These are phyloP conservation scores for Rhabdomys pumilio DNA, from an alignment of 2,797 vertebrate genomes.

Conservation along the genomic window DNA sequence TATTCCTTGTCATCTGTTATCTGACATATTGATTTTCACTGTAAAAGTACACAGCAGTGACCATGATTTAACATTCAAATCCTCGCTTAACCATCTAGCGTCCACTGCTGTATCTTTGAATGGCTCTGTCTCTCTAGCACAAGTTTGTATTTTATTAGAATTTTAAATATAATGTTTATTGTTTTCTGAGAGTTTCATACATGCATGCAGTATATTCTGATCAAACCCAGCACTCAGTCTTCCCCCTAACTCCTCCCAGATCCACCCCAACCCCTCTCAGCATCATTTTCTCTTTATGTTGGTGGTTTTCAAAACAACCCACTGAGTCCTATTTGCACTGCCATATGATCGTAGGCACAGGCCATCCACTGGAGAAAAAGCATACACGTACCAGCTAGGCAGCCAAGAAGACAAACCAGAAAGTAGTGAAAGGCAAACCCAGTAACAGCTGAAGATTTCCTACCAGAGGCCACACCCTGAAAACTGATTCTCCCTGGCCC, in stretches of 20 bases:
- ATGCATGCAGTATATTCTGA: background rate
- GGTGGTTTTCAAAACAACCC: background rate
- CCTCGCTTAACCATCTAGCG: background rate
- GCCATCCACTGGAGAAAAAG: background rate
- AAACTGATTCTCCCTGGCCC: background rate
- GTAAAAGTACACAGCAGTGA: conserved; percentile 9
- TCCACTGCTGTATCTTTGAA: conserved; percentile 33
- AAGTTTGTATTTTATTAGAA: background rate
- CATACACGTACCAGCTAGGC: background rate
- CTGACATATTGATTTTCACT: conserved; percentile 58
- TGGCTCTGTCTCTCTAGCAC: background rate
- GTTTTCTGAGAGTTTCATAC: background rate
- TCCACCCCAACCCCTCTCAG: background rate
- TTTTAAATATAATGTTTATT: background rate
- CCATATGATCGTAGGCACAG: too few species aligned
- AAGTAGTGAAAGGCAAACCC: background rate
- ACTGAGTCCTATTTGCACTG: background rate
- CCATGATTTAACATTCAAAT: conserved; percentile 59
- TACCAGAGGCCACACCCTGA: background rate
- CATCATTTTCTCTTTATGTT: background rate
- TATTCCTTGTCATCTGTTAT: conserved; percentile 46
- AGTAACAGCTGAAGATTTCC: background rate
- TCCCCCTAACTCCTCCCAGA: background rate
- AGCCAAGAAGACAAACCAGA: background rate
- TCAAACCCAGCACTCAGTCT: background rate